Conservation (phyloP, 2,888 invertebrate genomes). For the Eumerus sabulonum region DNA sequence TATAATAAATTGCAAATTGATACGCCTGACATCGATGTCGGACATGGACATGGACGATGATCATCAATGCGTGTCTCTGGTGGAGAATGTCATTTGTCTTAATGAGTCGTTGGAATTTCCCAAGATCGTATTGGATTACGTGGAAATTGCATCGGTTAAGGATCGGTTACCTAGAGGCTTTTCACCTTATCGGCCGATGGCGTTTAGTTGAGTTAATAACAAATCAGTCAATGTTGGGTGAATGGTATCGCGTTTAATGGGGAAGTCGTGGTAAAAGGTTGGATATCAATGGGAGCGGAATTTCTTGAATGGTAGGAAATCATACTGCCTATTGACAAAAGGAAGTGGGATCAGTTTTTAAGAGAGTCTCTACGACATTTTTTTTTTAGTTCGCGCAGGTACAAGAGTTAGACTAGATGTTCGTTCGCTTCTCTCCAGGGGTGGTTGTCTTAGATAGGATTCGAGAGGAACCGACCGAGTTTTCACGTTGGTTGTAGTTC, state of each 20-base stretch:
- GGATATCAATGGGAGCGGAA: too few species aligned
- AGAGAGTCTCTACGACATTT: too few species aligned
- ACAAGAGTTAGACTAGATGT: too few species aligned
- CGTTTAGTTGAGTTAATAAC: conserved; percentile 42
- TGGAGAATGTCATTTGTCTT: conserved; percentile 62
- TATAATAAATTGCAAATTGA: conserved; percentile 59
- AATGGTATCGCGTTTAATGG: neutral
- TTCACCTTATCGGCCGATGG: conserved; percentile 31
- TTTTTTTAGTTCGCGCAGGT: too few species aligned
- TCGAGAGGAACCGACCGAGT: too few species aligned
- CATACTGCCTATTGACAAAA: too few species aligned
- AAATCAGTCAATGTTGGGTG: conserved; percentile 16
- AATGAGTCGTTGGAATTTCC: conserved; percentile 62
- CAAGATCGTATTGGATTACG: conserved; percentile 64
- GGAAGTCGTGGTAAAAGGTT: neutral
- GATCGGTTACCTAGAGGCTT: conserved; percentile 52
- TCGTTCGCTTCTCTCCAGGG: too few species aligned
- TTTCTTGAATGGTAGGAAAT: too few species aligned
- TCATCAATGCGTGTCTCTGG: conserved; percentile 63
- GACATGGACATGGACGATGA: conserved; percentile 55
- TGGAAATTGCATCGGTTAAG: conserved; percentile 60
- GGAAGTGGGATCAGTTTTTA: too few species aligned
- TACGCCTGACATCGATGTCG: conserved; percentile 65
- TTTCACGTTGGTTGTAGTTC: too few species aligned
- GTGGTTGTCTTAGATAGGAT: too few species aligned